Percentiles rank a stretch among this genome's conserved stretches.
Evolutionary conservation across 2,113 vertebrate genomes (phyloP).

Genomic region (Toxotes jaculatrix): DNA sequence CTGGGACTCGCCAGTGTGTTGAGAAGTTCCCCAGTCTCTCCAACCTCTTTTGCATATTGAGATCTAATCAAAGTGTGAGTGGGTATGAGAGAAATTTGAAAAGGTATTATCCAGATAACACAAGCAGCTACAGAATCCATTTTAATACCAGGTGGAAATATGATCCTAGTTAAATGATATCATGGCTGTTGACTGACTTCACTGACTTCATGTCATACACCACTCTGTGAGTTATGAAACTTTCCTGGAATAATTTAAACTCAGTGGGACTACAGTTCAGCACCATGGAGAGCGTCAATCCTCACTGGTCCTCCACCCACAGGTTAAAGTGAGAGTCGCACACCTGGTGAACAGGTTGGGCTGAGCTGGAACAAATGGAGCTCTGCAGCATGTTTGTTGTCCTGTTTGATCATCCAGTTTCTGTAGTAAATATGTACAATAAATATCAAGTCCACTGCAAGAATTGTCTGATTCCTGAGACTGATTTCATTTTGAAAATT

Average conservation of each 20-base stretch:
- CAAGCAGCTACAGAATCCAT: not conserved
- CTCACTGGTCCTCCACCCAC: not conserved
- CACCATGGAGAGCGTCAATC: conserved; percentile 40
- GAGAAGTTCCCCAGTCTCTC: too few relatives aligned
- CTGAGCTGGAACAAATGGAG: not conserved
- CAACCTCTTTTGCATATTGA: not conserved
- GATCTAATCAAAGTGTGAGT: too few relatives aligned
- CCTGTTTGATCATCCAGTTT: not conserved
- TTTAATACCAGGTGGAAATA: not conserved
- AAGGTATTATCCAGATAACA: not conserved
- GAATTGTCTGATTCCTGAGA: not conserved
- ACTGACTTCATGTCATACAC: not conserved
- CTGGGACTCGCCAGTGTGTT: too few relatives aligned
- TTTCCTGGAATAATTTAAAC: not conserved
- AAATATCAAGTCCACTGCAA: not conserved
- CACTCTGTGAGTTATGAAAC: not conserved
- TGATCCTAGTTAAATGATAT: not conserved
- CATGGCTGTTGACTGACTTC: not conserved
- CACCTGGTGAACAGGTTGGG: not conserved
- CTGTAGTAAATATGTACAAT: not conserved
- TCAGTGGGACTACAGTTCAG: conserved; percentile 23
- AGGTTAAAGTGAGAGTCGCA: not conserved
- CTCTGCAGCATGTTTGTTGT: not conserved
- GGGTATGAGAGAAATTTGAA: too few relatives aligned
- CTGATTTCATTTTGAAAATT: not conserved